Percentiles rank a stretch among this genome's conserved stretches.
Evolutionary conservation across 2,113 vertebrate genomes (phyloP).

Genomic region (Nerophis lumbriciformis): DNA sequence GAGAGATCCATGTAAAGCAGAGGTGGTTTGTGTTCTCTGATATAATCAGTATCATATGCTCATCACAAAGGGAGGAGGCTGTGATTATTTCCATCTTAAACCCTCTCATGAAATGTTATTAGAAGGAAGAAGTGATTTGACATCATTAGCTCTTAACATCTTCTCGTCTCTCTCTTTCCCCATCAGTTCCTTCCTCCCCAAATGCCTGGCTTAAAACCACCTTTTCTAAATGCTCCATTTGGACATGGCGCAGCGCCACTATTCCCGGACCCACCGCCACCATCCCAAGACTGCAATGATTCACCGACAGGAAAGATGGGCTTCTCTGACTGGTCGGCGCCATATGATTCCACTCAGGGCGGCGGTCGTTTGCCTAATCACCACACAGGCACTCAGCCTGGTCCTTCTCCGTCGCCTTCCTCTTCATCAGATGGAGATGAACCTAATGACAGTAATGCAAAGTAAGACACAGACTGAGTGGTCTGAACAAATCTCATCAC

Average conservation of each 20-base stretch:
- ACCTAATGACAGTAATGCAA: slow-evolving; percentile 77
- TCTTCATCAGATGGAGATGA: slow-evolving; percentile 86
- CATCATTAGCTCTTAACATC: not conserved
- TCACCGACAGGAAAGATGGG: slow-evolving; percentile 74
- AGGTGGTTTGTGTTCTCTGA: slow-evolving; percentile 16
- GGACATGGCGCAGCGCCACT: slow-evolving; percentile 73
- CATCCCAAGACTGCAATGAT: slow-evolving; percentile 77
- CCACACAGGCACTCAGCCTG: slow-evolving; percentile 73
- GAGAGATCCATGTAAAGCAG: slow-evolving; percentile 12
- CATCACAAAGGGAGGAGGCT: slow-evolving; percentile 6
- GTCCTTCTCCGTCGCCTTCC: slow-evolving; percentile 80
- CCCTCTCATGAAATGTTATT: slow-evolving; percentile 2
- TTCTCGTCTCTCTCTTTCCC: not conserved
- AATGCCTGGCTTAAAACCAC: slow-evolving; percentile 78
- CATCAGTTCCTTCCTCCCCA: slow-evolving; percentile 35
- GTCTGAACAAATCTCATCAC: not conserved
- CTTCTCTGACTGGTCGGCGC: slow-evolving; percentile 80
- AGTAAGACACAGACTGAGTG: slow-evolving; percentile 67
- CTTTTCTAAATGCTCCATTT: slow-evolving; percentile 77
- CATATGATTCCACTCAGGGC: slow-evolving; percentile 77
- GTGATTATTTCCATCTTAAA: slow-evolving; percentile 3
- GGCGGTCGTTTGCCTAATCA: slow-evolving; percentile 77
- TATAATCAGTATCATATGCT: slow-evolving; percentile 30
- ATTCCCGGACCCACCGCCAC: slow-evolving; percentile 72
- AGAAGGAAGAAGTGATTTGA: not conserved